phyloP scores from a whole-genome alignment of 37 sponge, comb jelly and placozoan species.

The Halisarca cf. caerulea region DNA sequence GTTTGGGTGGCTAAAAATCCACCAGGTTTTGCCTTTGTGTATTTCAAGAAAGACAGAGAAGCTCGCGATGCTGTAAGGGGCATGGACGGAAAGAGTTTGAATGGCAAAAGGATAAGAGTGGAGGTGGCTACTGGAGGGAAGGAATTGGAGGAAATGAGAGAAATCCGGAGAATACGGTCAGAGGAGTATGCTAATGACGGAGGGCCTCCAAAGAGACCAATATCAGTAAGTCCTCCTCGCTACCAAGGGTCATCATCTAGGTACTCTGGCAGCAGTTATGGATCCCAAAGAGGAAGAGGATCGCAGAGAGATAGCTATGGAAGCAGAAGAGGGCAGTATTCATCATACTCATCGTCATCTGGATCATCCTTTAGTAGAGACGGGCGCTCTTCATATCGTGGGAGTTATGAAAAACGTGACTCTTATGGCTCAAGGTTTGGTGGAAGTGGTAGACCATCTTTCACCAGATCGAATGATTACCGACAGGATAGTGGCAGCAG shows the following conservation, averaged over 20 bases:
- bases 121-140: slow-evolving; percentile 58
- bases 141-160: not conserved
- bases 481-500: too few species aligned
- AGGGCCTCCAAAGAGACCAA: not conserved
- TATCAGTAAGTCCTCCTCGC: slow-evolving; percentile 10
- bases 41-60: slow-evolving; percentile 62
- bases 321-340: too few species aligned
- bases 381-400: slow-evolving; percentile 2
- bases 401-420: not conserved
- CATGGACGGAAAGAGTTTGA: slow-evolving; percentile 55
- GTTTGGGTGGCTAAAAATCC: slow-evolving; percentile 90
- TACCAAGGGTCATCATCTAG: not conserved
- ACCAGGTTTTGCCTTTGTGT: slow-evolving; percentile 90
- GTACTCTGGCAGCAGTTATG: not conserved
- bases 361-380: not conserved
- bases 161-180: not conserved
- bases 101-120: slow-evolving; percentile 69
- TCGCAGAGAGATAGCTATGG: not conserved
- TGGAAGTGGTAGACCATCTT: not conserved
- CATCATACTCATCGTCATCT: too few species aligned
- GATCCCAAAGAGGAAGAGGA: not conserved
- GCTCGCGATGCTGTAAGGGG: slow-evolving; percentile 69
- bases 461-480: too few species aligned
- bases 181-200: not conserved
- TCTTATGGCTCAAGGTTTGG: not conserved